A percentile compares a stretch with the other conserved stretches of the same genome.
These are phyloP conservation scores for Rattus rattus DNA, from an alignment of 2,113 vertebrate genomes.

Conservation along the genomic window DNA sequence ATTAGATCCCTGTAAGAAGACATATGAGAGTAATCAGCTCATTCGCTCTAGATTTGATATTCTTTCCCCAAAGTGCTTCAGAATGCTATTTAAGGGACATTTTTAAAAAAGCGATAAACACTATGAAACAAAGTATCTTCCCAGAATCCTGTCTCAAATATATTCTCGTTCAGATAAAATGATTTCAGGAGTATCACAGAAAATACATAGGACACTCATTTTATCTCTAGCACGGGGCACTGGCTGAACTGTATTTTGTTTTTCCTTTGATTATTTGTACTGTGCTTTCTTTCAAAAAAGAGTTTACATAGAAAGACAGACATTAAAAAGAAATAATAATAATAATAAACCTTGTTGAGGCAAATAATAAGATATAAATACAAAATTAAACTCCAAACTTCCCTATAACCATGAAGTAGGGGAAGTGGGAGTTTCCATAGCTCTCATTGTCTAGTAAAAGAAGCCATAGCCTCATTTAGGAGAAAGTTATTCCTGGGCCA, in stretches of 20 bases:
- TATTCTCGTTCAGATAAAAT: conserved; percentile 53
- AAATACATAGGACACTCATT: conserved; percentile 54
- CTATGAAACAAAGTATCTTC: conserved; percentile 38
- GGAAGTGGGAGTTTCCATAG: conserved; percentile 31
- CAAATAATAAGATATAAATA: conserved; percentile 43
- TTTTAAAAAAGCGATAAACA: conserved; percentile 31
- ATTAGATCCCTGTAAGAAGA: conserved; percentile 76
- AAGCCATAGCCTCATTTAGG: conserved; percentile 14
- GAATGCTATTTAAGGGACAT: conserved; percentile 73
- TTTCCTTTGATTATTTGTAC: conserved; percentile 57
- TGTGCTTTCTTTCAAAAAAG: not conserved
- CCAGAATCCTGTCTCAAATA: conserved; percentile 56
- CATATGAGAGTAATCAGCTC: conserved; percentile 72
- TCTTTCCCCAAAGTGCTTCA: conserved; percentile 72
- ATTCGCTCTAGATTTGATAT: conserved; percentile 73
- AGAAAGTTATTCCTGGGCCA: conserved; percentile 28
- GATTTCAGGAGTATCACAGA: conserved; percentile 10
- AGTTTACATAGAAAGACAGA: conserved; percentile 59
- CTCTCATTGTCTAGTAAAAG: conserved; percentile 29
- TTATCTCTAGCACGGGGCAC: not conserved
- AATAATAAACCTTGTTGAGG: not conserved
- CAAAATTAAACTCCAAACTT: conserved; percentile 31
- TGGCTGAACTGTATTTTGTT: conserved; percentile 42
- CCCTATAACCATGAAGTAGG: conserved; percentile 15
- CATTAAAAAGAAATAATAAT: not conserved